Conservation (phyloP, 2,113 vertebrate species). For the Ceyx melanurus region DNA sequence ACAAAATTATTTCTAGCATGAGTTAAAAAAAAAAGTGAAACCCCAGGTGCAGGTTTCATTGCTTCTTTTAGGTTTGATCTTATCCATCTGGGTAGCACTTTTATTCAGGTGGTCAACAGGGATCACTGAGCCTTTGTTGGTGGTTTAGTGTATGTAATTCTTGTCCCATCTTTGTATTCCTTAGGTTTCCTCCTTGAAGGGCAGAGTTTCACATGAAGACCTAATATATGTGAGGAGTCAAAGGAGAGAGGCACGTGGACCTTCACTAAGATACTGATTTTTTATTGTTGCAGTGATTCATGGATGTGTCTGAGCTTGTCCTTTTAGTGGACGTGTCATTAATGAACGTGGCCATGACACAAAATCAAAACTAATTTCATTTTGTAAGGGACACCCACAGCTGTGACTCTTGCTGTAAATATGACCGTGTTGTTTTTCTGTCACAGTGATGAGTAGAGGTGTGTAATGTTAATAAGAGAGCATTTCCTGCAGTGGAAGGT, state of each 20-base stretch:
- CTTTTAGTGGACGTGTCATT: conserved; percentile 49
- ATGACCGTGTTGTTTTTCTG: conserved; percentile 65
- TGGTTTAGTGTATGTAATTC: not conserved
- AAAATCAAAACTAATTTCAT: conserved; percentile 79
- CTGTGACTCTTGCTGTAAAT: conserved; percentile 71
- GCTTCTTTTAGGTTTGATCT: not conserved
- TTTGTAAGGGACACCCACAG: conserved; percentile 62
- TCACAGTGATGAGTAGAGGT: conserved; percentile 28
- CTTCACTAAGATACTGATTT: not conserved
- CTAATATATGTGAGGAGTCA: not conserved
- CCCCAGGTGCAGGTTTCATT: not conserved
- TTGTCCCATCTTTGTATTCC: not conserved
- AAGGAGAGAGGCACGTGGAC: not conserved
- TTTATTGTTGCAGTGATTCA: conserved; percentile 48
- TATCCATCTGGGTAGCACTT: not conserved
- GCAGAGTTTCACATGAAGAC: not conserved
- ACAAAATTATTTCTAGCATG: not conserved
- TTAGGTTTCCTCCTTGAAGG: not conserved
- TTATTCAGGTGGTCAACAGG: not conserved
- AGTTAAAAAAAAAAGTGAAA: not conserved
- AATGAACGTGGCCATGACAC: conserved; percentile 70
- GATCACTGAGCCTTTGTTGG: not conserved
- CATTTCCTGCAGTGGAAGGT: not conserved
- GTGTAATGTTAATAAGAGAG: conserved; percentile 50
- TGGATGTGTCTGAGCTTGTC: conserved; percentile 18